Percentiles rank a stretch among this genome's conserved stretches.
Conservation (phyloP, 2,113 vertebrate genomes). For the Puffinus mauretanicus region DNA sequence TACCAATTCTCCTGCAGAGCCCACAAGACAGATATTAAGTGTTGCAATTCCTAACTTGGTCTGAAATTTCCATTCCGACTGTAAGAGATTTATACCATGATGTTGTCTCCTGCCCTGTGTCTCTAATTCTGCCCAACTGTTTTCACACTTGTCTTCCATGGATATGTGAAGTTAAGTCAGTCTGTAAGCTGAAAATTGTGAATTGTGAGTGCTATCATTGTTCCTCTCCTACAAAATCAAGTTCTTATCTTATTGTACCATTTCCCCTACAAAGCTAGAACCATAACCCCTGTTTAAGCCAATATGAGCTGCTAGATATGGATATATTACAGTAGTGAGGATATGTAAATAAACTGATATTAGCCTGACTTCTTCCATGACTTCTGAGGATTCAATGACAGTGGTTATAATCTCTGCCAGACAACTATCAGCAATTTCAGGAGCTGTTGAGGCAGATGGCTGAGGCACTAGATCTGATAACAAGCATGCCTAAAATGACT, state of each 20-base stretch:
- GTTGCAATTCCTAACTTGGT: not conserved
- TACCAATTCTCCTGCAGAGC: not conserved
- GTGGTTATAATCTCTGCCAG: conserved; percentile 16
- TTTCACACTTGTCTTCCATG: not conserved
- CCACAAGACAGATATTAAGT: not conserved
- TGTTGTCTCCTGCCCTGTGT: not conserved
- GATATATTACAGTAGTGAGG: not conserved
- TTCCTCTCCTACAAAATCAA: not conserved
- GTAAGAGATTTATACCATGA: not conserved
- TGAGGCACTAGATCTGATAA: conserved; percentile 29
- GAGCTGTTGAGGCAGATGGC: conserved; percentile 35
- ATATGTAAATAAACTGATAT: not conserved
- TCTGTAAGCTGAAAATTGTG: not conserved
- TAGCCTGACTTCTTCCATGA: not conserved
- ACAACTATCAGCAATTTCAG: conserved; percentile 13
- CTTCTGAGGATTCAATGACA: not conserved
- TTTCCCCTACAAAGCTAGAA: not conserved
- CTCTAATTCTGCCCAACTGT: not conserved
- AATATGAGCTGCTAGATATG: not conserved
- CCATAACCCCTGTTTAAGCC: not conserved
- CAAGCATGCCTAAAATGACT: conserved; percentile 8
- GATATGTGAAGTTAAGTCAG: not conserved
- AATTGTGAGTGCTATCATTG: not conserved
- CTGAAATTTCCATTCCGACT: not conserved
- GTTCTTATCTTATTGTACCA: not conserved